A percentile compares a stretch with the other conserved stretches of the same genome.
Conservation (phyloP, 2,888 invertebrate species). For the Harpalus rubripes region DNA sequence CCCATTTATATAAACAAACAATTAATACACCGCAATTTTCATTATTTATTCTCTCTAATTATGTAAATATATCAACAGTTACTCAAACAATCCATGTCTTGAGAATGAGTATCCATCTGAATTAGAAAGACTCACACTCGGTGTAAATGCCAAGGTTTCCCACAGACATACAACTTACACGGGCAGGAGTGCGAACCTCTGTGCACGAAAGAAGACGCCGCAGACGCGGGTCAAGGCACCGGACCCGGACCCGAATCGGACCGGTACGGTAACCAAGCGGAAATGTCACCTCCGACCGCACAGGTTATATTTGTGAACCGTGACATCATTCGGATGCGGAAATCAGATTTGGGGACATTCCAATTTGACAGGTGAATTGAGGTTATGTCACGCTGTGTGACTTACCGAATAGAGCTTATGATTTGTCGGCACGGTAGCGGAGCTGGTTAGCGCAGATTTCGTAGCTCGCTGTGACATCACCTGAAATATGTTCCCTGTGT, state of each 20-base stretch:
- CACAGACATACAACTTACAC: constrained; percentile 9
- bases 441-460: no score
- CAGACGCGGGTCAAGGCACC: constrained; percentile 16
- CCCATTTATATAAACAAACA: not conserved
- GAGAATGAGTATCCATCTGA: constrained; percentile 18
- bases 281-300: constrained; percentile 63
- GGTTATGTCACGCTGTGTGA: not conserved
- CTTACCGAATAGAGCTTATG: not conserved
- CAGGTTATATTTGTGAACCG: constrained; percentile 47
- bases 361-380: constrained; percentile 19
- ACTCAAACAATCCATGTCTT: constrained; percentile 30
- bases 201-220: not conserved
- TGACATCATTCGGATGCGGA: constrained; percentile 28
- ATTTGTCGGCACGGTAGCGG: not conserved
- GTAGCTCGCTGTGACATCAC: no score
- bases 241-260: not conserved
- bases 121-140: constrained; percentile 39
- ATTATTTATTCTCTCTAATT: constrained; percentile 2
- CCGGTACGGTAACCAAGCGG: constrained; percentile 32
- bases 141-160: constrained; percentile 44
- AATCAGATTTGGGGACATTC: no score
- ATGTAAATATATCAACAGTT: constrained; percentile 19
- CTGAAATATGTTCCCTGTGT: no score
- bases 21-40: constrained; percentile 1
- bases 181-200: constrained; percentile 5